phyloP scores from a whole-genome alignment of 2,888 invertebrate genomes.

The Synergus japonicus region DNA sequence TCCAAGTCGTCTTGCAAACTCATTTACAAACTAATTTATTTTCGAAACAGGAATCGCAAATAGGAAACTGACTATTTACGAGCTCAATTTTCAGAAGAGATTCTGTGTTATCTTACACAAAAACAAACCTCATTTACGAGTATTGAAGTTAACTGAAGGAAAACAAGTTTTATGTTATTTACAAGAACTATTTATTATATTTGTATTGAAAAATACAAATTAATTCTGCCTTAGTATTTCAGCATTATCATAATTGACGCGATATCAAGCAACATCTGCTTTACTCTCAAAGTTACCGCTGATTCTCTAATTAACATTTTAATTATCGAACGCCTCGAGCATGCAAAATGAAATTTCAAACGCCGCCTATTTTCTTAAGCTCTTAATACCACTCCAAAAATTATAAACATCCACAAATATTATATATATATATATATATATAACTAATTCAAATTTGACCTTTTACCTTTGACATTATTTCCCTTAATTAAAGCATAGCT shows the following conservation, averaged over 20 bases:
- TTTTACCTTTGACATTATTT: no score
- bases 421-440: no score
- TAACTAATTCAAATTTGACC: no score
- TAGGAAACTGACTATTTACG: slow-evolving; percentile 41
- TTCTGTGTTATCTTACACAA: background rate
- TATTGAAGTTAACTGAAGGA: background rate
- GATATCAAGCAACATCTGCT: background rate
- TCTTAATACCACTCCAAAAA: background rate
- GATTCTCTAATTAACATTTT: slow-evolving; percentile 5
- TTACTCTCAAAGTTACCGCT: background rate
- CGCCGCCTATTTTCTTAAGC: background rate
- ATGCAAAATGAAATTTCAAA: background rate
- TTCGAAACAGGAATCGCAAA: slow-evolving; percentile 61
- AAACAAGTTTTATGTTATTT: background rate
- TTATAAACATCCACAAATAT: no score
- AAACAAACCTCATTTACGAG: background rate
- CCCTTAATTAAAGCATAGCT: no score
- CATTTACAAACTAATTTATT: slow-evolving; percentile 66
- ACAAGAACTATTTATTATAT: background rate
- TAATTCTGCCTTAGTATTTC: background rate
- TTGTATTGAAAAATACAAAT: background rate
- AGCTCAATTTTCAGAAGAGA: background rate
- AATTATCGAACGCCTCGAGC: background rate
- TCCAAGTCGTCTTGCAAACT: slow-evolving; percentile 57
- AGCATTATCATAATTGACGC: no score